A percentile compares a stretch with the other conserved stretches of the same genome.
phyloP scores from a whole-genome alignment of 2,797 vertebrate genomes.

The Perodicticus potto region DNA sequence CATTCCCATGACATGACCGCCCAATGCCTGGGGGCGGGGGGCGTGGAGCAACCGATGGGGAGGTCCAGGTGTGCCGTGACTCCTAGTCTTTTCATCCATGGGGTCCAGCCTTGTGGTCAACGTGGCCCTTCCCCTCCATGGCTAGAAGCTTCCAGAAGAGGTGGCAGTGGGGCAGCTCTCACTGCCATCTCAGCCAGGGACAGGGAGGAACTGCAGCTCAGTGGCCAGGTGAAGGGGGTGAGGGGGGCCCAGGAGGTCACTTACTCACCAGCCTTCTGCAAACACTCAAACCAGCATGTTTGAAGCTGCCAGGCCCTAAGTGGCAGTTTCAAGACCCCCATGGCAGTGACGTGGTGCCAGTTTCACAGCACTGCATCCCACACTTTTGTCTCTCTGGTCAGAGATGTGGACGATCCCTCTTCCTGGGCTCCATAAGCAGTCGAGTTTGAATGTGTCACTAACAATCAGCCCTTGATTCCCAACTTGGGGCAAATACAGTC shows the following conservation, averaged over 20 bases:
- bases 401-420: no score
- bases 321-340: not conserved
- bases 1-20: rapidly evolving
- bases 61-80: rapidly evolving
- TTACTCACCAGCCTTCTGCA: not conserved
- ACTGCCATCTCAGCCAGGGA: not conserved
- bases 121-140: not conserved
- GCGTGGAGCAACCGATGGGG: rapidly evolving
- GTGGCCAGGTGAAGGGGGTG: not conserved
- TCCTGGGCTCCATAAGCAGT: not conserved
- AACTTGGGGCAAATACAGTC: rapidly evolving
- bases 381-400: rapidly evolving
- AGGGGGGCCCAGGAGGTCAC: rapidly evolving
- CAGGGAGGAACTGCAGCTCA: rapidly evolving
- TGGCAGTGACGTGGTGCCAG: no score
- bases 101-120: no score
- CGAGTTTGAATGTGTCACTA: rapidly evolving
- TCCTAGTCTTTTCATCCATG: not conserved
- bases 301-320: rapidly evolving
- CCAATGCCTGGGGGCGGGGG: rapidly evolving
- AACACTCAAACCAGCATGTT: not conserved
- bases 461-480: not conserved
- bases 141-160: not conserved
- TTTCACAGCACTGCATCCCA: not conserved
- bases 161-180: no score